Conservation (phyloP, 1,140 invertebrate species). For the Drosophila kohkoa region DNA sequence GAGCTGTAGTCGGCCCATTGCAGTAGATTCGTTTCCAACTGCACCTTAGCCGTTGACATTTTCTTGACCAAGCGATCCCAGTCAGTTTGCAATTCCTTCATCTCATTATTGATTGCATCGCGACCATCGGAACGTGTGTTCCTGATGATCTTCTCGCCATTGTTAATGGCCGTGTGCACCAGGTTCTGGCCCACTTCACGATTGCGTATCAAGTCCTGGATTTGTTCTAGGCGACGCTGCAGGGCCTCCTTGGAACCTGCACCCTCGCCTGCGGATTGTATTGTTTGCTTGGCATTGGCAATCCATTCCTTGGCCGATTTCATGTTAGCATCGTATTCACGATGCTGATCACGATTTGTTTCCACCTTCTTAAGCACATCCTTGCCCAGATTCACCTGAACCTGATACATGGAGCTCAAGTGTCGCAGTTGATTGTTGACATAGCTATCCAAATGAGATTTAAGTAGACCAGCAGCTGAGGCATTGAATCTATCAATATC, state of each 20-base stretch:
- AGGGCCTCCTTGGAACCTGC: conserved; percentile 93
- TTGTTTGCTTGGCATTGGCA: conserved; percentile 93
- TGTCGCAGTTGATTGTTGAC: conserved; percentile 96
- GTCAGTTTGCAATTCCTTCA: conserved; percentile 96
- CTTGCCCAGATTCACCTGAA: conserved; percentile 95
- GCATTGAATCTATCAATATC: conserved; percentile 94
- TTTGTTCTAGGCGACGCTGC: conserved; percentile 92
- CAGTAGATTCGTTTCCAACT: conserved; percentile 95
- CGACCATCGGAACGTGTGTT: conserved; percentile 95
- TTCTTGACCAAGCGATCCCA: conserved; percentile 97
- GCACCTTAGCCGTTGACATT: conserved; percentile 96
- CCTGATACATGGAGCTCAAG: conserved; percentile 96
- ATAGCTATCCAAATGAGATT: conserved; percentile 95
- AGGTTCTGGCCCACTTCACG: conserved; percentile 96
- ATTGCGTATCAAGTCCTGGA: conserved; percentile 92
- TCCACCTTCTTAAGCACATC: conserved; percentile 97
- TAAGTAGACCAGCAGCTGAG: conserved; percentile 90
- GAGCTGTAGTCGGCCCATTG: conserved; percentile 98
- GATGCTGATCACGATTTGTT: conserved; percentile 94
- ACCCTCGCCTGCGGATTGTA: conserved; percentile 92
- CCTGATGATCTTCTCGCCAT: conserved; percentile 95
- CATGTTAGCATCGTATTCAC: conserved; percentile 92
- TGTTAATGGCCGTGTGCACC: conserved; percentile 95
- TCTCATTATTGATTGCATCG: conserved; percentile 93
- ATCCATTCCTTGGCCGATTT: conserved; percentile 95